phyloP scores from a whole-genome alignment of 2,888 invertebrate species.

The Acrobasis repandana region DNA sequence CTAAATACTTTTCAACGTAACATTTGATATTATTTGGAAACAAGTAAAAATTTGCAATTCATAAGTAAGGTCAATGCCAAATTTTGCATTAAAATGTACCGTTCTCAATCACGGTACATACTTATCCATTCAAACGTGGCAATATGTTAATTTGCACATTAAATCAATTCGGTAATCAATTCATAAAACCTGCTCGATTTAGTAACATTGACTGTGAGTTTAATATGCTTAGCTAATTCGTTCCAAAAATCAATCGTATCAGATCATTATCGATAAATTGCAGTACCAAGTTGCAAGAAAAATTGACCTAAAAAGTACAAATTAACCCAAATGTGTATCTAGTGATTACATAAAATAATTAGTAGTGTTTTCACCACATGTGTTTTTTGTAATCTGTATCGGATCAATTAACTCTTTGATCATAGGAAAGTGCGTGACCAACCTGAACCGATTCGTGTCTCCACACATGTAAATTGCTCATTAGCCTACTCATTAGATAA shows the following conservation, averaged over 20 bases:
- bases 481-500: constrained; percentile 6
- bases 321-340: constrained; percentile 29
- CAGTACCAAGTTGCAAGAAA: constrained; percentile 29
- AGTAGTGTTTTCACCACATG: constrained; percentile 43
- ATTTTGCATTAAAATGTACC: constrained; percentile 3
- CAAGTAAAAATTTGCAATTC: background rate
- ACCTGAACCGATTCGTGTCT: constrained; percentile 1
- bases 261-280: constrained; percentile 8
- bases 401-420: constrained; percentile 22
- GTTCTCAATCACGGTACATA: constrained; percentile 1
- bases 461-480: background rate
- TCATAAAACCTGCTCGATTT: background rate
- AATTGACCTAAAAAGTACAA: constrained; percentile 33
- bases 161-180: background rate
- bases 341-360: constrained; percentile 51
- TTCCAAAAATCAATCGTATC: background rate
- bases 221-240: background rate
- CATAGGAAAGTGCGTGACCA: background rate
- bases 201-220: background rate
- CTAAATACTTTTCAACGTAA: background rate
- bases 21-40: background rate
- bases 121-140: background rate
- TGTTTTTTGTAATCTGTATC: constrained; percentile 40
- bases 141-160: background rate
- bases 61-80: constrained; percentile 1